Base-by-base conservation (phyloP, 2,888 invertebrate genomes). In the Platerodrilus igneus region DNA sequence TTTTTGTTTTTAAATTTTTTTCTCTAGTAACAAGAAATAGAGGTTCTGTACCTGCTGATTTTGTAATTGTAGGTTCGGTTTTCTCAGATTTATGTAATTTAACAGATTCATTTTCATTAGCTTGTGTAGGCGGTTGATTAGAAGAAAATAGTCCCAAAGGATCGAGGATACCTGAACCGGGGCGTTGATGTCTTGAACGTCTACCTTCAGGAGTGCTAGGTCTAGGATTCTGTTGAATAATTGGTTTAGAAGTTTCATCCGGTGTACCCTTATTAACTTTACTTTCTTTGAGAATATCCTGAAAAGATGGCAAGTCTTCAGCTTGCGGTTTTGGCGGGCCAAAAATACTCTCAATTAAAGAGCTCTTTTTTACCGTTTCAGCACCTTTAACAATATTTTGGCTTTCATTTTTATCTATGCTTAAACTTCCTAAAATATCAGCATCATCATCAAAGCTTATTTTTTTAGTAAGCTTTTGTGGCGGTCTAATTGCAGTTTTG, bases 111-210 rank as follows among this genome's bases (percentile, higher is more conserved):
- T 5, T 27, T 51, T 41, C 4, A 25, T 46, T 10, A 41, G 10
- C 15, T 29, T 19, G n/a, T 5, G 20, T 29, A 6, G 28, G 36
- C 17, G 45, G 11, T 59, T 70, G 70, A 25, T 55, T 56, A 3
- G 68, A 59, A 3, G 68, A 59, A 19, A 74, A 60, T 4, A 70
- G 66, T 13, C 77, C 77, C 38, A 78, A 63, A 45, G 77, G 74
- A 58, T 78, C 77, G 32, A 75, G 71, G 6, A 37, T 17, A 16
- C 22, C 20, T 28, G 76, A 56, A 45, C 71, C 62, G n/a, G 55
- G 49, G 9, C 35, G 37, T 43, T 30, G 50, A 32, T 32, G 48
- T 23, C 63, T 52, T 18, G 58, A 51, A 38, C 65, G 55, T 37
- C 67, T 52, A 16, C 59, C 55, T 48, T 58, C 62, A n/a, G n/a